These are phyloP conservation scores for Sebastes iracundus DNA, from an alignment of 2,797 vertebrate species.

Conservation along the genomic window DNA sequence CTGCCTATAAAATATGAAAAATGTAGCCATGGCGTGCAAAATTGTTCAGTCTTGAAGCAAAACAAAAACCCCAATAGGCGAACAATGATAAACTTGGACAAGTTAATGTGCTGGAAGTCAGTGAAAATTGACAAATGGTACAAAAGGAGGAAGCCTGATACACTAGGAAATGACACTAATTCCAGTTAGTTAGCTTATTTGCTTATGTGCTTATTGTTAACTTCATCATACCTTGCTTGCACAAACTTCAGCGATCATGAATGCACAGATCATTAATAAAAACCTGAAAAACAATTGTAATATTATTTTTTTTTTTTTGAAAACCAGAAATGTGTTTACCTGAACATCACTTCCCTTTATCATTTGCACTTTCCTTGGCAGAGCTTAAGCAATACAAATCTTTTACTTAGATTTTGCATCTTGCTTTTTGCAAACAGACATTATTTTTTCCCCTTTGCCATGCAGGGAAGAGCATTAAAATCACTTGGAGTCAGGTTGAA, in stretches of 20 bases:
- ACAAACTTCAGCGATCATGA: not conserved
- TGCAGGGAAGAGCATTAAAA: not conserved
- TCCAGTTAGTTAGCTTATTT: not conserved
- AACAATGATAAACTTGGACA: not conserved
- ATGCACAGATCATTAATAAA: not conserved
- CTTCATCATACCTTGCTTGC: not conserved
- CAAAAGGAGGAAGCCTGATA: not conserved
- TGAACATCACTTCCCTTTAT: not conserved
- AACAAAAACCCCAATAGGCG: not conserved
- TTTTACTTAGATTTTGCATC: not conserved
- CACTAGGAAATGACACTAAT: not conserved
- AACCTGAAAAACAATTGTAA: not conserved
- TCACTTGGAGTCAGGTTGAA: slow-evolving; percentile 8
- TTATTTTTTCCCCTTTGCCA: not conserved
- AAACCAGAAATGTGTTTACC: not conserved
- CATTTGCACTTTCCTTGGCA: not conserved
- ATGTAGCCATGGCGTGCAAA: not conserved
- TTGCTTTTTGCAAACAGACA: not conserved
- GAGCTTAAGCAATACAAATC: not conserved
- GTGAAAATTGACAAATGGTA: not conserved
- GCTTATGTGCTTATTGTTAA: not conserved
- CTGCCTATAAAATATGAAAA: not conserved
- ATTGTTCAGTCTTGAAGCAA: not conserved
- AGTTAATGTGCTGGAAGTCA: not conserved
- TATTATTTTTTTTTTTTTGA: not conserved